Base-by-base conservation (phyloP, 2,113 vertebrate species). In the Hoplias malabaricus region DNA sequence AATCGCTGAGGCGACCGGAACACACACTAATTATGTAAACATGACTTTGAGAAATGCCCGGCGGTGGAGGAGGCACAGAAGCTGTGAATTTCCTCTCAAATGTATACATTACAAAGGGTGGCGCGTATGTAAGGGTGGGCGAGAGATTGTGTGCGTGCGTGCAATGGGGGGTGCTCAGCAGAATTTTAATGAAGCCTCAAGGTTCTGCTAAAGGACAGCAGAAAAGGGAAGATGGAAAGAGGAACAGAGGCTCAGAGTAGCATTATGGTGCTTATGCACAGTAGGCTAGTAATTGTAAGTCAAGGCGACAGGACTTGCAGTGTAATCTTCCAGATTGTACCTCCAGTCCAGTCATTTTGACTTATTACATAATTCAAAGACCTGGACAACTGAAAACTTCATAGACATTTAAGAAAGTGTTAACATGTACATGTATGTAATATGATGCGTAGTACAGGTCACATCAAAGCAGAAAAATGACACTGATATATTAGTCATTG, bases 71-170 rank as follows among this genome's bases (percentile, higher is more conserved):
- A 75, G 56, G 40, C 57, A 65, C 31, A 29, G 31, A 73, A 79
- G 54, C 8, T 70, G 66, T 78, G 82, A 73, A 80, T 84, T 84
- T 84, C 62, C 66, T 72, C 78, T 76, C 59, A 75, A 82, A 86
- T 83, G 70, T 82, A 79, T 85, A 85, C 67, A 79, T 88, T 85
- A 87, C 72, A 86, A 81, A 88, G 78, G 80, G 76, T 46, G 43
- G 42, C 31, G 31, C 25, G 7, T 70, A 34, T 72, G 48, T 54
- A 31, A 61, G 21, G 16, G 54, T 40, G 76, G 59, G 70, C 62
- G 61, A 10, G 78, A 34, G 78, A 74, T 43, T 66, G 73, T 54
- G 68, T 42, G 73, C 48, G 77, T 53, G 77, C 27, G 76, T 72
- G 75, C 66, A 74, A 69, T 69, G 43, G 79, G 82, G 79, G 80